Evolutionary conservation across 2,113 vertebrate species (phyloP).

Genomic region (Odontesthes bonariensis): DNA sequence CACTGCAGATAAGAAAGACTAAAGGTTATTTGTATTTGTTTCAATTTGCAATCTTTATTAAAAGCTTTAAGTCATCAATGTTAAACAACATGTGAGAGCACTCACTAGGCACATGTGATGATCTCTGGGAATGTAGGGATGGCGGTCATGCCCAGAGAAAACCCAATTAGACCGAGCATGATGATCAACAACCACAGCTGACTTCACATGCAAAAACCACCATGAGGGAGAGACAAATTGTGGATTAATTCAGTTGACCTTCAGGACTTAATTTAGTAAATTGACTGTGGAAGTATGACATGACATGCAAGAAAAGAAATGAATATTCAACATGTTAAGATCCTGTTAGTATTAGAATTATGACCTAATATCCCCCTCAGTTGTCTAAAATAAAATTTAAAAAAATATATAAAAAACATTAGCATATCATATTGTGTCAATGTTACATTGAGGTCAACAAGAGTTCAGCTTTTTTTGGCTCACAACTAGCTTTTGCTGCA

Average conservation of each 20-base stretch:
- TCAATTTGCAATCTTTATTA: neutral
- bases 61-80: neutral
- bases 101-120: slow-evolving; percentile 91
- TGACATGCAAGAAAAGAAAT: neutral
- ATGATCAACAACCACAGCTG: slow-evolving; percentile 92
- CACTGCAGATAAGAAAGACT: slow-evolving; percentile 55
- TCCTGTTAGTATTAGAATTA: neutral
- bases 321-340: neutral
- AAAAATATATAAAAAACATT: neutral
- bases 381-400: neutral
- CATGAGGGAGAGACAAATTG: slow-evolving; percentile 1
- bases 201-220: slow-evolving; percentile 77
- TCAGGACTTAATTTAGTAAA: neutral
- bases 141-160: slow-evolving; percentile 89
- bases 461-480: no score
- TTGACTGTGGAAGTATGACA: neutral
- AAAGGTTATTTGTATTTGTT: neutral
- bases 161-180: slow-evolving; percentile 87
- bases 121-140: slow-evolving; percentile 94
- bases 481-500: no score
- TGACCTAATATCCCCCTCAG: neutral
- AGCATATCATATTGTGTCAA: no score
- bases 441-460: no score
- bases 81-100: slow-evolving; percentile 34
- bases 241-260: neutral